Percentiles rank a stretch among this genome's conserved stretches.
Conservation (phyloP, 2,113 vertebrate genomes). For the Oncorhynchus tshawytscha region DNA sequence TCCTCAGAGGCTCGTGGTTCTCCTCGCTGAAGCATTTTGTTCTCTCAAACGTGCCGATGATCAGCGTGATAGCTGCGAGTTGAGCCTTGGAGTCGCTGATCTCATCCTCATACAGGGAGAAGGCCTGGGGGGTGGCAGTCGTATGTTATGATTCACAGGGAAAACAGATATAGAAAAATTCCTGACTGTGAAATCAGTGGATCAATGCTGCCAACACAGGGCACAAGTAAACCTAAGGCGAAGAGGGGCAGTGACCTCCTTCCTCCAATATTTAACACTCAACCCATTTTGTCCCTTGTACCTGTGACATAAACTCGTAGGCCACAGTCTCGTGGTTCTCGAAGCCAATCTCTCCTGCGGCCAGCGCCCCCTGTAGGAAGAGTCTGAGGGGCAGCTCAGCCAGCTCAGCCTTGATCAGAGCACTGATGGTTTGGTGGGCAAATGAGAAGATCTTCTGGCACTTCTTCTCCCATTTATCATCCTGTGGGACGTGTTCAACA, state of each 20-base stretch:
- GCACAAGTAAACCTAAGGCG: background rate
- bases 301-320: slow-evolving; percentile 99
- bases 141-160: background rate
- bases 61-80: slow-evolving; percentile 96
- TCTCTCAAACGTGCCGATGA: slow-evolving; percentile 96
- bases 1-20: slow-evolving; percentile 95
- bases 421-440: slow-evolving; percentile 97
- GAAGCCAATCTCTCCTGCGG: slow-evolving; percentile 95
- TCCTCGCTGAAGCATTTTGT: slow-evolving; percentile 97
- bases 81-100: slow-evolving; percentile 99
- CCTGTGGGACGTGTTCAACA: slow-evolving; percentile 67
- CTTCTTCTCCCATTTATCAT: slow-evolving; percentile 99
- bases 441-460: slow-evolving; percentile 99
- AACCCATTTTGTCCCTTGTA: slow-evolving; percentile 46
- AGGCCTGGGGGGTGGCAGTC: slow-evolving; percentile 75
- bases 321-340: slow-evolving; percentile 98
- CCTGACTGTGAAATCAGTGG: background rate
- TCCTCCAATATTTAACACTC: background rate
- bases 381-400: slow-evolving; percentile 93
- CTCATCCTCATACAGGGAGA: slow-evolving; percentile 97
- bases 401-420: slow-evolving; percentile 95
- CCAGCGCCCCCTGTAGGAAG: slow-evolving; percentile 94
- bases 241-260: background rate
- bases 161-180: background rate
- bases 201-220: background rate